phyloP scores from a whole-genome alignment of 2,888 invertebrate species.

The Zhengitettix transpicula region DNA sequence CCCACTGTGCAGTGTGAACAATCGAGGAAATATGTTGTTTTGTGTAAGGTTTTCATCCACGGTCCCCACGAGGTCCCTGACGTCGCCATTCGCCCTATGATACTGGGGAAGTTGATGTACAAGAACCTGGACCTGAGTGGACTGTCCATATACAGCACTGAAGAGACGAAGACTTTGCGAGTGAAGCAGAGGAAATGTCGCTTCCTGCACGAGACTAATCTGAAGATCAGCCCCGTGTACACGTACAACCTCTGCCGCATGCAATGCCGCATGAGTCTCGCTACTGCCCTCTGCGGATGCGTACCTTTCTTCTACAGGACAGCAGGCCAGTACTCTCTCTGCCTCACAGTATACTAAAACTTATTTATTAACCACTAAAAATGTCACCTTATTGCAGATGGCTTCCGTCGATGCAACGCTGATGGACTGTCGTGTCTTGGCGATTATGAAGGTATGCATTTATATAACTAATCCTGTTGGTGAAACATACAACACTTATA shows the following conservation, averaged over 20 bases:
- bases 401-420: too few relatives aligned
- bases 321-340: slow-evolving; percentile 29
- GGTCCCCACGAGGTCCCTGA: slow-evolving; percentile 51
- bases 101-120: slow-evolving; percentile 34
- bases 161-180: slow-evolving; percentile 25
- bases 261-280: slow-evolving; percentile 49
- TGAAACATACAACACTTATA: too few relatives aligned
- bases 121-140: slow-evolving; percentile 43
- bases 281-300: slow-evolving; percentile 46
- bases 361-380: too few relatives aligned
- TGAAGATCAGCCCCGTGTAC: slow-evolving; percentile 3
- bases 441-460: too few relatives aligned
- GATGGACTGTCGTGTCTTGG: too few relatives aligned
- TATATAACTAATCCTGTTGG: too few relatives aligned
- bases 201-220: slow-evolving; percentile 8
- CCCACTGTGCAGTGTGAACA: neutral
- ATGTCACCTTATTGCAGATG: too few relatives aligned
- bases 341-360: too few relatives aligned
- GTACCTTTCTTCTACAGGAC: slow-evolving; percentile 57
- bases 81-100: slow-evolving; percentile 32
- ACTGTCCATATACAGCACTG: slow-evolving; percentile 38
- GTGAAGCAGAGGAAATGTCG: slow-evolving; percentile 42
- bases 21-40: neutral
- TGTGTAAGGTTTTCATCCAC: slow-evolving; percentile 40
- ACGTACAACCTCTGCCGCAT: slow-evolving; percentile 48